Evolutionary conservation across 2,113 vertebrate genomes (phyloP).

Genomic region (Octodon degus): DNA sequence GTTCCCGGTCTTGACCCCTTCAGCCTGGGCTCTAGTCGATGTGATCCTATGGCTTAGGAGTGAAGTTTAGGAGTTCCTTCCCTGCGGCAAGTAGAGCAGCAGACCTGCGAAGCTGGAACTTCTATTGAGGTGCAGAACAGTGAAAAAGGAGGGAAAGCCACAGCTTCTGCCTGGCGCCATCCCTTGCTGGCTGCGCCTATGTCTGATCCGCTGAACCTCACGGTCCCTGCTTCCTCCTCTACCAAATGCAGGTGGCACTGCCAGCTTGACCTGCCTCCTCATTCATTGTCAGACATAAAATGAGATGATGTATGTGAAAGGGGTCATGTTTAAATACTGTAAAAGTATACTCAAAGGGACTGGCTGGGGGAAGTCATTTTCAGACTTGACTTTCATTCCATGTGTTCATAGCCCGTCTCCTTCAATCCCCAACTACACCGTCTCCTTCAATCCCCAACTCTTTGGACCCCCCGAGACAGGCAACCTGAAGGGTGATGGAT

Average conservation of each 20-base stretch:
- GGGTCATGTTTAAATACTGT: not conserved
- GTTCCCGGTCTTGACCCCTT: not conserved
- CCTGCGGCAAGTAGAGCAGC: not conserved
- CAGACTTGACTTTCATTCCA: slow-evolving; percentile 62
- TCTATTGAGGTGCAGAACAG: not conserved
- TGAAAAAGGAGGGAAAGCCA: not conserved
- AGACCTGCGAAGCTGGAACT: slow-evolving; percentile 23
- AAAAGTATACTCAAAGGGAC: not conserved
- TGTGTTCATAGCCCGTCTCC: not conserved
- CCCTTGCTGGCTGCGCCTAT: not conserved
- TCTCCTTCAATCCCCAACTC: not conserved
- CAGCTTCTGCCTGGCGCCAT: fast-evolving
- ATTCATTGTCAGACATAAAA: not conserved
- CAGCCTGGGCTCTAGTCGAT: not conserved
- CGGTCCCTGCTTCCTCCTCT: not conserved
- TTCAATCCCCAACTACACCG: too few relatives aligned
- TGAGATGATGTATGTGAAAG: not conserved
- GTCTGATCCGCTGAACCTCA: not conserved
- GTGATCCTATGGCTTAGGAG: not conserved
- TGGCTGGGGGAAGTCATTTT: not conserved
- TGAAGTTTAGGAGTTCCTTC: slow-evolving; percentile 22
- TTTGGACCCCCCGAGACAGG: slow-evolving; percentile 33
- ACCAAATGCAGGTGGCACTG: not conserved
- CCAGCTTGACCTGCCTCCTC: not conserved
- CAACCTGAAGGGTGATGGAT: slow-evolving; percentile 74